These are phyloP conservation scores for Apotomis capreana DNA, from an alignment of 2,888 invertebrate genomes.

Conservation along the genomic window DNA sequence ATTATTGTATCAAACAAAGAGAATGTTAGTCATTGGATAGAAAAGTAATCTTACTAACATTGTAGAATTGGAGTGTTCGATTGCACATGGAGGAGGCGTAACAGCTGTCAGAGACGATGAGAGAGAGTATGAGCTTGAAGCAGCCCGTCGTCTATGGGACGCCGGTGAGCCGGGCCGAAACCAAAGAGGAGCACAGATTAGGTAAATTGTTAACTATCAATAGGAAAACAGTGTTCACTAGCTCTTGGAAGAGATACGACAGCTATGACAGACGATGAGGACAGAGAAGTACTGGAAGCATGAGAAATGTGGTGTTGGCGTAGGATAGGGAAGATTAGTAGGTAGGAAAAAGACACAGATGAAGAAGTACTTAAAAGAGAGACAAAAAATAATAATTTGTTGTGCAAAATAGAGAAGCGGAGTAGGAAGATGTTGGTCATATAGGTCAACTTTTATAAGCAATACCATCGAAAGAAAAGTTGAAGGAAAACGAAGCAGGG, in stretches of 20 bases:
- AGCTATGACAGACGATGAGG: constrained; percentile 62
- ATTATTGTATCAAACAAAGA: neutral
- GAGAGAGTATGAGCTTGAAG: constrained; percentile 60
- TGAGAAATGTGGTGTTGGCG: too few species aligned
- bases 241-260: constrained; percentile 56
- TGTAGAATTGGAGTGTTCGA: constrained; percentile 66
- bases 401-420: too few species aligned
- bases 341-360: too few species aligned
- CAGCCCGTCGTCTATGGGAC: constrained; percentile 62
- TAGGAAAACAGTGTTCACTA: constrained; percentile 62
- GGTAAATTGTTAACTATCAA: constrained; percentile 52
- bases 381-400: too few species aligned
- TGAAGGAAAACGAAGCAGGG: too few species aligned
- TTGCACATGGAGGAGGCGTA: constrained; percentile 58
- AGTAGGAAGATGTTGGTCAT: too few species aligned
- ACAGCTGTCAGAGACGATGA: constrained; percentile 61
- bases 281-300: constrained; percentile 49
- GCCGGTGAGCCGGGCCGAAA: constrained; percentile 63
- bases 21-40: neutral
- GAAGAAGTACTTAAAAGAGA: too few species aligned
- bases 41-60: neutral
- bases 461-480: too few species aligned
- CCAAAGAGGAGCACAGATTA: constrained; percentile 62
- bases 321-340: too few species aligned
- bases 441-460: too few species aligned